A percentile compares a stretch with the other conserved stretches of the same genome.
Evolutionary conservation across 2,888 invertebrate genomes (phyloP).

Genomic region (Strigamia transsilvanica): DNA sequence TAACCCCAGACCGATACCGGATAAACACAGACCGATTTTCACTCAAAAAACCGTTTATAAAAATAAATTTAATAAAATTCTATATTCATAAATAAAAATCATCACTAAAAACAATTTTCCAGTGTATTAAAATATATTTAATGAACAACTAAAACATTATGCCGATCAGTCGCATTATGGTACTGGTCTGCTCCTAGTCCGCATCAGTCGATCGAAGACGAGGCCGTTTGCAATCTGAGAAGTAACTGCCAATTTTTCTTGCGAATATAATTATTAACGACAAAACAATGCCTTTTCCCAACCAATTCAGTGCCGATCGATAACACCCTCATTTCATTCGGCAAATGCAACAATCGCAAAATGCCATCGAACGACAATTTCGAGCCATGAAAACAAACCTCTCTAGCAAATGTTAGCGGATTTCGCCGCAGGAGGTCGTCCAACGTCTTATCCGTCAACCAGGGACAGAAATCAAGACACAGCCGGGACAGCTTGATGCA

Average conservation of each 20-base stretch:
- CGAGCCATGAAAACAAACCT: conserved; percentile 11
- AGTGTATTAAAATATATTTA: no score
- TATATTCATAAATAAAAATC: no score
- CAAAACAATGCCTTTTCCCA: background rate
- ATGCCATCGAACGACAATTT: conserved; percentile 52
- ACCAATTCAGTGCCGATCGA: conserved; percentile 1
- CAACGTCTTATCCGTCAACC: conserved; percentile 51
- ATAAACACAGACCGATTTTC: no score
- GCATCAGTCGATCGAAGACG: background rate
- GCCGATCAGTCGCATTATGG: no score
- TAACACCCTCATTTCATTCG: conserved; percentile 20
- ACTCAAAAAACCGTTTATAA: no score
- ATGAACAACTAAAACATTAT: no score
- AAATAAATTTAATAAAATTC: no score
- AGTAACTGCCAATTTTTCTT: conserved; percentile 18
- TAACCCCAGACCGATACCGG: no score
- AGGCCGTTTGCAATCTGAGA: background rate
- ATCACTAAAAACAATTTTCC: no score
- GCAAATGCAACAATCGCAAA: background rate
- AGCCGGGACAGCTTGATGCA: background rate
- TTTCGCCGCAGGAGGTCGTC: conserved; percentile 51
- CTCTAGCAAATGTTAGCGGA: background rate
- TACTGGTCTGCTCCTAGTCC: no score
- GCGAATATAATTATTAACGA: conserved; percentile 49
- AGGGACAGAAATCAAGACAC: conserved; percentile 20